These are phyloP conservation scores for Astropecten irregularis DNA, from an alignment of 53 echinoderm and acorn worm genomes.

Conservation along the genomic window DNA sequence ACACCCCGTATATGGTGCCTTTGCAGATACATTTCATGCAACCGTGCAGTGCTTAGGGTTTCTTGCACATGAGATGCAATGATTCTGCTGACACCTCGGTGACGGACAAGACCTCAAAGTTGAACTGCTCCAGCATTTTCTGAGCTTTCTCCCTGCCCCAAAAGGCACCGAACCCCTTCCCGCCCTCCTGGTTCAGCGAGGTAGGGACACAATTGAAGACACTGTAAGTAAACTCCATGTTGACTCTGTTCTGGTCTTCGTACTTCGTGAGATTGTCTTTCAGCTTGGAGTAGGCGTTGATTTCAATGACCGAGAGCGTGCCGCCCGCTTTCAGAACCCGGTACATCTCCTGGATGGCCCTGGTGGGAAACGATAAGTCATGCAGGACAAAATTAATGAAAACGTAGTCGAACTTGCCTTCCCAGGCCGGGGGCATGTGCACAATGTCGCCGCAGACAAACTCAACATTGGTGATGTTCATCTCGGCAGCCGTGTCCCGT, in stretches of 20 bases:
- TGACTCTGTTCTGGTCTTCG: not conserved
- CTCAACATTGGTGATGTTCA: conserved; percentile 36
- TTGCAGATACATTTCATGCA: too few species aligned
- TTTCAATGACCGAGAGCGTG: conserved; percentile 67
- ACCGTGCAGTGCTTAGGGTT: not conserved
- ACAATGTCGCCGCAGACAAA: conserved; percentile 50
- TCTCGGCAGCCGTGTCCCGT: not conserved
- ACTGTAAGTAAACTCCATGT: conserved; percentile 52
- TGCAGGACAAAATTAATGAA: conserved; percentile 64
- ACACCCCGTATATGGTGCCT: too few species aligned
- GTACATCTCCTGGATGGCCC: conserved; percentile 50
- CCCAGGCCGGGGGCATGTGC: conserved; percentile 57
- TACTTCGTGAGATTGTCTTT: conserved; percentile 40
- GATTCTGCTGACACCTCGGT: not conserved
- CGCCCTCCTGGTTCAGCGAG: conserved; percentile 62
- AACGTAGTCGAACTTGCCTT: conserved; percentile 61
- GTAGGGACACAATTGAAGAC: conserved; percentile 73
- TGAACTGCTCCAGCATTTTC: conserved; percentile 48
- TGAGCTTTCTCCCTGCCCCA: conserved; percentile 77
- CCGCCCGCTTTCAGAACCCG: conserved; percentile 68
- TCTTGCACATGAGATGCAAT: conserved; percentile 33
- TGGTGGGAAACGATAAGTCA: conserved; percentile 63
- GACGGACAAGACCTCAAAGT: conserved; percentile 41
- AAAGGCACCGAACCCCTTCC: conserved; percentile 62
- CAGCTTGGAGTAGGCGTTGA: conserved; percentile 49